Conservation (phyloP, 2,797 vertebrate genomes). For the Enteromius paludinosus region DNA sequence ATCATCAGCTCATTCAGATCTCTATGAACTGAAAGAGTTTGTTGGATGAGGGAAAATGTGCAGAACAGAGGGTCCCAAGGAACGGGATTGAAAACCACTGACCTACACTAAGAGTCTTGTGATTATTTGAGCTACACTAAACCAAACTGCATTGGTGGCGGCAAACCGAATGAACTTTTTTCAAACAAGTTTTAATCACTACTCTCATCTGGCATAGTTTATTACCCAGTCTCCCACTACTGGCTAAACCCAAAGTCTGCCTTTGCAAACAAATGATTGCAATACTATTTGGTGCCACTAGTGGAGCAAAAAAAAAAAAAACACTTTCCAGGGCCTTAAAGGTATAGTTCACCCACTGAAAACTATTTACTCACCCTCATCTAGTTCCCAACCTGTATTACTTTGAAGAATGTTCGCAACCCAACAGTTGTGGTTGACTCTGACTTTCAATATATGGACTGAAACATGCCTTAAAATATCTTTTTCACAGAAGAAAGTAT, state of each 20-base stretch:
- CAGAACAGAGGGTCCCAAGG: too few species aligned
- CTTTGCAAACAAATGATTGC: not conserved
- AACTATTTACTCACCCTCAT: not conserved
- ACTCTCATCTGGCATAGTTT: not conserved
- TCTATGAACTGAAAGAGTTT: too few species aligned
- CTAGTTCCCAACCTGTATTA: not conserved
- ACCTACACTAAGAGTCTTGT: not conserved
- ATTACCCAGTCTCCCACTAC: not conserved
- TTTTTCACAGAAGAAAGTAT: not conserved
- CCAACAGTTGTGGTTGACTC: not conserved
- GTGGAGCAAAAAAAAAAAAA: not conserved
- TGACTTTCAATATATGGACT: not conserved
- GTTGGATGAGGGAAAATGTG: too few species aligned
- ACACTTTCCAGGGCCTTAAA: not conserved
- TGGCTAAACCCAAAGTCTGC: not conserved
- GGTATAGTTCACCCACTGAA: not conserved
- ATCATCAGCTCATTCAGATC: too few species aligned
- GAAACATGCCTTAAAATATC: not conserved
- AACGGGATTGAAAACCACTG: too few species aligned
- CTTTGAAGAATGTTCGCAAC: not conserved
- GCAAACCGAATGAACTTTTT: not conserved
- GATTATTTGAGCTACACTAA: not conserved
- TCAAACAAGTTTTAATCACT: not conserved
- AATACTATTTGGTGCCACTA: too few species aligned
- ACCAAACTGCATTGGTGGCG: not conserved